phyloP scores from a whole-genome alignment of 1,140 invertebrate genomes.

The Pinna nobilis region DNA sequence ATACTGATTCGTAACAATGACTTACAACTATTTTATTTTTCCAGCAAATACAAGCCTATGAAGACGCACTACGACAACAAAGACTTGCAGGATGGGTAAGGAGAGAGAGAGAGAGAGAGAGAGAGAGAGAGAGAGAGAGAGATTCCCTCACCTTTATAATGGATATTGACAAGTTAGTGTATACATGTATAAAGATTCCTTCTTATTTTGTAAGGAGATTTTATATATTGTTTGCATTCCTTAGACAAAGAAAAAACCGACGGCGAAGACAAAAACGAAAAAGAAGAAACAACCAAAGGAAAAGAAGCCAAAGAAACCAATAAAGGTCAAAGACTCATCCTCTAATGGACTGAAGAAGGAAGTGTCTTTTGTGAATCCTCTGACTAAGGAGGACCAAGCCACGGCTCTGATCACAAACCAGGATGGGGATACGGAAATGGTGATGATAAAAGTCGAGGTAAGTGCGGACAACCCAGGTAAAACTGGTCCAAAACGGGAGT shows the following conservation, averaged over 20 bases:
- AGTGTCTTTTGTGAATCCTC: slow-evolving; percentile 56
- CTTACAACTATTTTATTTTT: background rate
- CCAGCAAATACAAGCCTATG: slow-evolving; percentile 71
- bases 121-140: too few relatives aligned
- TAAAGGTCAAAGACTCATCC: slow-evolving; percentile 43
- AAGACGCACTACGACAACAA: slow-evolving; percentile 67
- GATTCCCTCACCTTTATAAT: too few relatives aligned
- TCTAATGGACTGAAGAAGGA: slow-evolving; percentile 52
- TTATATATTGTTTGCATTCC: background rate
- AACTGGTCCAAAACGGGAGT: too few relatives aligned
- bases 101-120: too few relatives aligned
- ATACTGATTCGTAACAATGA: background rate
- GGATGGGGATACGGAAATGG: slow-evolving; percentile 48
- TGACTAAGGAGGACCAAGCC: slow-evolving; percentile 61
- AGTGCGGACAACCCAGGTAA: too few relatives aligned
- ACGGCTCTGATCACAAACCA: slow-evolving; percentile 57
- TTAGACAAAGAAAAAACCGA: slow-evolving; percentile 8
- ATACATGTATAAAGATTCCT: too few relatives aligned
- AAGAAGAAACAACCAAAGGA: slow-evolving; percentile 28
- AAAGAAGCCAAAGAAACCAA: slow-evolving; percentile 44
- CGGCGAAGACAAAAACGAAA: slow-evolving; percentile 27
- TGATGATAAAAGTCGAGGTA: slow-evolving; percentile 58
- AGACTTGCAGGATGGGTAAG: slow-evolving; percentile 69
- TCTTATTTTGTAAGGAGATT: background rate
- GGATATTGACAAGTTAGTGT: too few relatives aligned